A percentile compares a stretch with the other conserved stretches of the same genome.
These are phyloP conservation scores for Dicycla oo DNA, from an alignment of 2,888 invertebrate species.

Conservation along the genomic window DNA sequence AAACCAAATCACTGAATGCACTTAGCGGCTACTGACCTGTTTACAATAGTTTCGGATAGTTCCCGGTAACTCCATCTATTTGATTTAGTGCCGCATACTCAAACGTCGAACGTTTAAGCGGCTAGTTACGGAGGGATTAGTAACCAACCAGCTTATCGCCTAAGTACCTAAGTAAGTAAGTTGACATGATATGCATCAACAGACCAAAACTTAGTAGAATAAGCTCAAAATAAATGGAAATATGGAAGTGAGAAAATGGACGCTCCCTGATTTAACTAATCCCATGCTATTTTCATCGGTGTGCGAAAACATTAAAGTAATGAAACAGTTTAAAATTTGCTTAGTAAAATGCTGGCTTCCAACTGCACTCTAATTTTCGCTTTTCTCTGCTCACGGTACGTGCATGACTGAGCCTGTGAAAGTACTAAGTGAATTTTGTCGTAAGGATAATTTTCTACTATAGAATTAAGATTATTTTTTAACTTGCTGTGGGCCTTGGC, in stretches of 20 bases:
- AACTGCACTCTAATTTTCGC: conserved; percentile 46
- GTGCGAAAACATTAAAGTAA: conserved; percentile 47
- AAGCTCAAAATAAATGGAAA: conserved; percentile 20
- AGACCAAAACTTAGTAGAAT: conserved; percentile 21
- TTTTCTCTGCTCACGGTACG: conserved; percentile 34
- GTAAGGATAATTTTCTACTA: conserved; percentile 18
- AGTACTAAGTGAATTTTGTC: conserved; percentile 35
- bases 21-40: conserved; percentile 34
- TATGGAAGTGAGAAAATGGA: conserved; percentile 24
- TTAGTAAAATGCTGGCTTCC: conserved; percentile 41
- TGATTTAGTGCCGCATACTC: conserved; percentile 46
- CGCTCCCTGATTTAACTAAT: conserved; percentile 40
- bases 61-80: conserved; percentile 49
- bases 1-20: conserved; percentile 16
- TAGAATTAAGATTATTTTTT: conserved; percentile 28
- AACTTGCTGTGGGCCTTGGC: not conserved
- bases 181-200: conserved; percentile 22
- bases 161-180: not conserved
- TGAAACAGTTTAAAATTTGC: conserved; percentile 53
- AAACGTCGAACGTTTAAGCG: conserved; percentile 30
- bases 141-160: conserved; percentile 11
- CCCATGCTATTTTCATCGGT: conserved; percentile 25
- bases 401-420: conserved; percentile 14
- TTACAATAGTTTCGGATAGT: conserved; percentile 29
- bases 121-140: conserved; percentile 42